Evolutionary conservation across 2,888 invertebrate genomes (phyloP).

Genomic region (Spisula subtruncata): DNA sequence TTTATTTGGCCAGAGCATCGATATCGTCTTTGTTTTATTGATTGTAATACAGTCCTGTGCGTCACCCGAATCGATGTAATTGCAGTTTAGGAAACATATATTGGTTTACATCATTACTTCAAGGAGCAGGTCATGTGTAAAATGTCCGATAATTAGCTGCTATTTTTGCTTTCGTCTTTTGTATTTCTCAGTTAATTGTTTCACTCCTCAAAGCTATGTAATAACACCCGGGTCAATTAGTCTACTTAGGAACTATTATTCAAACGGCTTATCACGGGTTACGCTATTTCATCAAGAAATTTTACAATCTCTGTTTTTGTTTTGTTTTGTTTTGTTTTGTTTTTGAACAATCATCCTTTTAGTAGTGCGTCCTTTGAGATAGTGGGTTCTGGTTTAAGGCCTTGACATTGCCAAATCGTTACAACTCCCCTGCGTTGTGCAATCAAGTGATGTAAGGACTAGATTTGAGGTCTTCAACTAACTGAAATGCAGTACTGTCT

Average conservation of each 20-base stretch:
- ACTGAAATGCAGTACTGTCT: too few species aligned
- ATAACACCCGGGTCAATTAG: background rate
- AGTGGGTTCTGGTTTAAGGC: too few species aligned
- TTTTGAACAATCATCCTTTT: too few species aligned
- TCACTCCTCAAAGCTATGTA: background rate
- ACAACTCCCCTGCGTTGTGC: too few species aligned
- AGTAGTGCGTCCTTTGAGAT: too few species aligned
- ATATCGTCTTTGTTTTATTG: slow-evolving; percentile 36
- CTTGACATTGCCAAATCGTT: too few species aligned
- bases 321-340: too few species aligned
- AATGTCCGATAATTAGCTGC: background rate
- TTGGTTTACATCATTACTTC: background rate
- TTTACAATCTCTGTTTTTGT: too few species aligned
- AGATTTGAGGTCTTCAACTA: too few species aligned
- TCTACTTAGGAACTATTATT: background rate
- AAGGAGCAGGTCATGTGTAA: background rate
- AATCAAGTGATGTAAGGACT: too few species aligned
- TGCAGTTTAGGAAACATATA: background rate
- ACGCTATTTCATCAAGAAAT: too few species aligned
- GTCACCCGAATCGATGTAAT: slow-evolving; percentile 28
- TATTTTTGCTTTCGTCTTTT: background rate
- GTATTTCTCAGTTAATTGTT: background rate
- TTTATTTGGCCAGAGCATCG: background rate
- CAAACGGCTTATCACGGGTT: too few species aligned
- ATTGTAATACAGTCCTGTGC: slow-evolving; percentile 11